Evolutionary conservation across 2,113 vertebrate species (phyloP), one percentile per base, ranked within the genome.

Genomic region (Carollia perspicillata): DNA sequence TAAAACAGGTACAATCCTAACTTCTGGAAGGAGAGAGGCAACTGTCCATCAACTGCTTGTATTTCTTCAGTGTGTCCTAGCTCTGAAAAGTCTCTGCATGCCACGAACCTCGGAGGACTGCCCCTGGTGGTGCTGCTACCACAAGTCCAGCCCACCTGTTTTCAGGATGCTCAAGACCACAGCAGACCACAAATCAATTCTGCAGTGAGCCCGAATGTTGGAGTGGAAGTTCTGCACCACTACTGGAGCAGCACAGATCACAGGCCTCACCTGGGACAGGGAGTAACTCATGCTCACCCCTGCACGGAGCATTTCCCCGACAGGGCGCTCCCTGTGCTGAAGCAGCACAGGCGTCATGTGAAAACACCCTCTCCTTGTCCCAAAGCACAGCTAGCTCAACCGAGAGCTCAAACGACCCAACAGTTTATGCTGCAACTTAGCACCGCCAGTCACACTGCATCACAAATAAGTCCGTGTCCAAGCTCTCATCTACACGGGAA

Each of bases 181-280:
- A 37, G 42, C 35, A 69, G 40, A 63, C n/a, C 40, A 16, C 28
- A 55, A 2, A 20, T 53, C 2, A 14, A 47, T 58, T 74, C 49
- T 51, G 5, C 17, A 42, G 58, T 63, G 66, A 37, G 20, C 30
- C 13, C 6, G 35, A n/a, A 26, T 8, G 6, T 2, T 4, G n/a
- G 20, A 40, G 30, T 91, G 35, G 66, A 72, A 94, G 37, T 35
- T 72, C 63, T 26, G 35, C 16, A 69, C 0, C 0, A 2, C n/a
- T 40, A 0, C 63, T 14, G 3, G 3, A 37, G 23, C 2, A 8
- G 55, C 78, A 30, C 30, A n/a, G 7, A 37, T 42, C 1, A 6
- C 2, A 13, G 3, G 1, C 6, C 28, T 71, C 35, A 13, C 16
- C 11, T 58, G 66, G 40, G n/a, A 23, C 1, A 5, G n/a, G 18